A percentile compares a stretch with the other conserved stretches of the same genome.
phyloP scores from a whole-genome alignment of 2,113 vertebrate genomes.

The Dasyprocta punctata region DNA sequence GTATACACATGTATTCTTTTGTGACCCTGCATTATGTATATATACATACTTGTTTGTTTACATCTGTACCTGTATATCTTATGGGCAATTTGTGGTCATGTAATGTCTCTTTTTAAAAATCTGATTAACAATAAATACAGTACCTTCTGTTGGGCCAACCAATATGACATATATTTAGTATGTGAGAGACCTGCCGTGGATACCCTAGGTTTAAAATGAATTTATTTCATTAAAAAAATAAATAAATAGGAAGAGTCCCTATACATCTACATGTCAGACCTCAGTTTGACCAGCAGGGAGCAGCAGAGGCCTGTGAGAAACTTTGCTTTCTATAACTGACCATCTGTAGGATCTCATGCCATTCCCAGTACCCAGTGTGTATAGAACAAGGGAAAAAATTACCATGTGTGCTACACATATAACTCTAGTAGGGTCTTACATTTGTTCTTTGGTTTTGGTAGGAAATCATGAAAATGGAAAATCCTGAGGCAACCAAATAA shows the following conservation, averaged over 20 bases:
- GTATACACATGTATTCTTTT: neutral
- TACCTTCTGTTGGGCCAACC: conserved; percentile 62
- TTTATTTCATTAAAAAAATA: neutral
- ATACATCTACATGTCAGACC: neutral
- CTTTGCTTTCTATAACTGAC: neutral
- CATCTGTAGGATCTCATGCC: no score
- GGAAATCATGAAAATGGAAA: neutral
- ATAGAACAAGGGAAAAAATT: neutral
- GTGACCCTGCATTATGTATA: neutral
- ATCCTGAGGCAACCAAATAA: neutral
- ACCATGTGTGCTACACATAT: neutral
- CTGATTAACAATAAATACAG: neutral
- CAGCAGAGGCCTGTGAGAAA: conserved; percentile 45
- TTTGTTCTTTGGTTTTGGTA: neutral
- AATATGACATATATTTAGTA: neutral
- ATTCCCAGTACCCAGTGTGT: neutral
- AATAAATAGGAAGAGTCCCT: neutral
- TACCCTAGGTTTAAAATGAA: neutral
- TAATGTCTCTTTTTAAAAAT: neutral
- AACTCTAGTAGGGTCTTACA: neutral
- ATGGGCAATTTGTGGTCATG: neutral
- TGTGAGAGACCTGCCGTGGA: neutral
- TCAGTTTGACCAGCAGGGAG: conserved; percentile 39
- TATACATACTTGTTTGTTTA: neutral
- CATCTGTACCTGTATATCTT: neutral